Conservation (phyloP, 1,140 invertebrate species). For the Eupristina koningsbergeri region DNA sequence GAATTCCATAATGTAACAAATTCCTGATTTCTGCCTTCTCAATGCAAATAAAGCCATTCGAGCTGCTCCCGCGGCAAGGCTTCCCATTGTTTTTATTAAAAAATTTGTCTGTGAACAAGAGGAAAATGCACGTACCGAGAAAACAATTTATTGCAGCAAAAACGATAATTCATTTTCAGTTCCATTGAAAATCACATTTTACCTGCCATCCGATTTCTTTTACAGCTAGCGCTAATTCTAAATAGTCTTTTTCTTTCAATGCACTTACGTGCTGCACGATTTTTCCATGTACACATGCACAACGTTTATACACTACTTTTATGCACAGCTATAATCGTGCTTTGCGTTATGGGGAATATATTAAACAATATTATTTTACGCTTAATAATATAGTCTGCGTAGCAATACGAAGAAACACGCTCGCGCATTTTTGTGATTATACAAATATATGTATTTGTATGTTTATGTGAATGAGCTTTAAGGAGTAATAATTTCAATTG, state of each 20-base stretch:
- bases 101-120: neutral
- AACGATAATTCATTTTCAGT: neutral
- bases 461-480: neutral
- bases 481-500: neutral
- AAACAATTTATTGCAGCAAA: neutral
- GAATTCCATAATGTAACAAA: slow-evolving; percentile 5
- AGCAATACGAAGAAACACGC: no score
- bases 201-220: neutral
- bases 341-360: neutral
- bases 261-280: neutral
- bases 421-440: no score
- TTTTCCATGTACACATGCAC: neutral
- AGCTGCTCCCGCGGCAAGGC: neutral
- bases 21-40: neutral
- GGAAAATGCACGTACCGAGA: neutral
- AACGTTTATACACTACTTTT: neutral
- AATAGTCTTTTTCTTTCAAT: neutral
- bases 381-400: no score
- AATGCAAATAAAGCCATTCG: neutral
- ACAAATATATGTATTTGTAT: no score
- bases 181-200: neutral
- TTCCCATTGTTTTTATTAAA: neutral
- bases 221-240: neutral
- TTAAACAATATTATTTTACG: neutral
- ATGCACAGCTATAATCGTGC: neutral